Base-by-base conservation (phyloP, 2,797 vertebrate species). In the Micrastur ruficollis region DNA sequence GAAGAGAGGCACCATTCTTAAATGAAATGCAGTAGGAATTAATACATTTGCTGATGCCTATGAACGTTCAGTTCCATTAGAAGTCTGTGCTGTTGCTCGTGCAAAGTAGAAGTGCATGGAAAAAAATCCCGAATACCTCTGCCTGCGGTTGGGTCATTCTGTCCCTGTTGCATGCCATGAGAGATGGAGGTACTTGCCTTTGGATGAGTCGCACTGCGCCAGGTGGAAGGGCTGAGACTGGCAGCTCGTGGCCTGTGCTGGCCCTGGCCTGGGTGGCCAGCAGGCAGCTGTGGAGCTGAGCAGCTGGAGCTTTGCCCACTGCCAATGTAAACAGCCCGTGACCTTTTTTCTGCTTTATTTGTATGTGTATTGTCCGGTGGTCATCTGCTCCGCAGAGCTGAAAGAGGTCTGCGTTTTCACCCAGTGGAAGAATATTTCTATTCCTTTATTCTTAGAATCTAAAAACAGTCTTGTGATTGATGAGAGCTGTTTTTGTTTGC, bases 401-500 rank as follows among this genome's bases (percentile, higher is more conserved):
- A 34, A 4, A 21, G 44, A 1, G 12, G 21, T 16, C 42, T 5
- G 11, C 44, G 0, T n/a, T 47, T 70, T 42, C n/a, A 5, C 18
- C 27, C 52, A 2, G 11, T 1, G 9, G 15, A 40, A 36, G 63
- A 40, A 3, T 19, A 2, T 56, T 55, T 26, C 65, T n/a, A 1
- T 27, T 29, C 53, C 55, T 63, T 47, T 5, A 9, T 14, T 17
- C 27, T 27, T 16, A 2, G 6, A 23, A 1, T 58, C 82, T 36
- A 7, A 10, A 52, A 46, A 11, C 2, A 3, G 5, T 2, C 19
- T 29, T 2, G 59, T 19, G 44, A 14, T 8, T 96, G 86, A 96
- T 59, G n/a, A 19, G 87, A 47, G 21, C 90, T 93, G 65, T 9
- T 34, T 95, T 81, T 74, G 6, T 98, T 97, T 98, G 95, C 92